phyloP scores from a whole-genome alignment of 2,113 vertebrate genomes.

The Stictonetta naevosa region DNA sequence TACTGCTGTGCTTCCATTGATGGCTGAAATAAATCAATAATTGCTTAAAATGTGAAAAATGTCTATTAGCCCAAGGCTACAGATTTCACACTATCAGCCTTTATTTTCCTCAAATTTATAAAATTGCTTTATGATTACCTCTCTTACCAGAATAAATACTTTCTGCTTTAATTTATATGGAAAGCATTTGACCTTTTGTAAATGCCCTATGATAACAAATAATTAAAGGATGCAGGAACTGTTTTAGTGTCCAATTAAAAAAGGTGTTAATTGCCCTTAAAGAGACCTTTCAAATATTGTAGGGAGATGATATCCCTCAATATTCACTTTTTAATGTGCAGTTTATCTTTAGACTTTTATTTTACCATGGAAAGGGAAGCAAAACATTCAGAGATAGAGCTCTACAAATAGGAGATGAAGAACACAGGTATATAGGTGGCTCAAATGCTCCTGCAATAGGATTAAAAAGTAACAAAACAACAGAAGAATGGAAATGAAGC shows the following conservation, averaged over 20 bases:
- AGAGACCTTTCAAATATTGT: background rate
- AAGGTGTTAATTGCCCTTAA: background rate
- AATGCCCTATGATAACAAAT: background rate
- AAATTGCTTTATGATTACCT: slow-evolving; percentile 1
- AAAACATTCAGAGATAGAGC: background rate
- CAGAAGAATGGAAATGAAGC: background rate
- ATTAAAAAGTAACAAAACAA: background rate
- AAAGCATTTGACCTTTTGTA: slow-evolving; percentile 35
- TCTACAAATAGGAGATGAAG: background rate
- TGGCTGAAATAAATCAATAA: slow-evolving; percentile 19
- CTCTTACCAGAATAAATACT: background rate
- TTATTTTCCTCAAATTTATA: slow-evolving; percentile 13
- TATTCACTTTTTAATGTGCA: background rate
- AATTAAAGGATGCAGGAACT: slow-evolving; percentile 22
- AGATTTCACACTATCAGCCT: background rate
- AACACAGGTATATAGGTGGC: background rate
- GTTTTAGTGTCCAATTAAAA: background rate
- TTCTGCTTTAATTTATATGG: slow-evolving; percentile 34
- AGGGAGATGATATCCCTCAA: background rate
- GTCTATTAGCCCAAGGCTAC: background rate
- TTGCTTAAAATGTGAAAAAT: slow-evolving; percentile 14
- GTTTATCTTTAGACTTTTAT: background rate
- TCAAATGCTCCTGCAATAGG: background rate
- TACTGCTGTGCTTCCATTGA: background rate
- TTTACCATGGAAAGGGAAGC: background rate